Evolutionary conservation across 2,113 vertebrate genomes (phyloP), one percentile per base, ranked within the genome.

Genomic region (Dasypus novemcinctus): DNA sequence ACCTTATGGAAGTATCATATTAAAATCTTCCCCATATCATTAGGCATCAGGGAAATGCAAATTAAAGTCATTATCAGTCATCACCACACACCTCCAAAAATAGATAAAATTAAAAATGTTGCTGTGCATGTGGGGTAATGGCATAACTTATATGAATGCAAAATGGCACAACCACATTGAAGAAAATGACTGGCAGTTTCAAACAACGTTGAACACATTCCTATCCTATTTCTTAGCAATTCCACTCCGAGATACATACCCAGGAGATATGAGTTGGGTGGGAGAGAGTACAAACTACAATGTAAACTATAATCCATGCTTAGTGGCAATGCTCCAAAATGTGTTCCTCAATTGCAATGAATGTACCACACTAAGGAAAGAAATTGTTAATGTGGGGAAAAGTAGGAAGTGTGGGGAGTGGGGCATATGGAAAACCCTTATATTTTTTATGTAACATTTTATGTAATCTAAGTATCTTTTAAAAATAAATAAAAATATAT

Each of bases 201-300:
- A 63, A 69, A 36, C 38, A 41, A 31, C 7, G 63, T 41, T 87
- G 46, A 78, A 52, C 10, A 72, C 7, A 68, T 7, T n/a, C 6
- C 7, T 27, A 15, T 11, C 80, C 46, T 83, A 59, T 20, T 14
- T 63, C 20, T 3, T 23, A 57, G 5, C 9, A n/a, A 2, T 69
- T 38, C 4, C 7, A 23, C 1, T 33, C 14, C 4, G 69, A 1
- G 0, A 21, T 31, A 43, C 41, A 17, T 17, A 33, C 5, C 59
- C 14, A 33, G 36, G 33, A 64, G 61, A 43, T 63, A 64, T 25
- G 20, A 87, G 4, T n/a, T n/a, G n/a, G n/a, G n/a, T n/a, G n/a
- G n/a, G n/a, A n/a, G n/a, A n/a, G n/a, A n/a, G n/a, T n/a, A n/a
- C n/a, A n/a, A n/a, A n/a, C n/a, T n/a, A n/a, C n/a, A n/a, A n/a